Evolutionary conservation across 2,888 invertebrate species (phyloP).

Genomic region (Beris morrisii): DNA sequence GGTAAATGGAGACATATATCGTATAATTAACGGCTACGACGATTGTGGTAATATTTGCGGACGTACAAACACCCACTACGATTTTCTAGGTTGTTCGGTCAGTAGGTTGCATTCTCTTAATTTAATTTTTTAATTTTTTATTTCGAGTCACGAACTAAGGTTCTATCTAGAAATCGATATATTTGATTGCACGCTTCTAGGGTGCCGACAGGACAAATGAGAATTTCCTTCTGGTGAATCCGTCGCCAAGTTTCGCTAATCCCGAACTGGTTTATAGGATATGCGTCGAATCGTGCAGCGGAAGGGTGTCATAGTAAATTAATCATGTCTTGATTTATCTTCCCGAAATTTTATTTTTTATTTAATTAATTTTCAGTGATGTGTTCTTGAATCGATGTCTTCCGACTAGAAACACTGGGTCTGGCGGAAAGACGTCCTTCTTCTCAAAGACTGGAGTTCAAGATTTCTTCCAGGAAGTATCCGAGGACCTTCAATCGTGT

Average conservation of each 20-base stretch:
- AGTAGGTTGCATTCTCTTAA: constrained; percentile 50
- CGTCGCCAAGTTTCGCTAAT: constrained; percentile 12
- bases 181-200: constrained; percentile 38
- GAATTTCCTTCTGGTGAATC: constrained; percentile 49
- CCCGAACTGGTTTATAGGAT: constrained; percentile 42
- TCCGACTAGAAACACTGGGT: constrained; percentile 53
- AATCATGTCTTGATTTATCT: constrained; percentile 9
- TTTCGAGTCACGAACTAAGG: constrained; percentile 1
- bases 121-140: neutral
- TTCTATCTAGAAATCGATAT: constrained; percentile 42
- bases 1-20: constrained; percentile 60
- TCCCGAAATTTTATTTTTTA: constrained; percentile 29
- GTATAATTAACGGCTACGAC: constrained; percentile 66
- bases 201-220: constrained; percentile 38
- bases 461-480: constrained; percentile 62
- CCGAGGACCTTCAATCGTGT: constrained; percentile 62
- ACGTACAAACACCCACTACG: constrained; percentile 41
- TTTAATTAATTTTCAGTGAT: constrained; percentile 45
- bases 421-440: constrained; percentile 50
- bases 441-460: constrained; percentile 59
- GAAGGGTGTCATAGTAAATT: constrained; percentile 48
- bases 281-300: constrained; percentile 50
- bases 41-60: constrained; percentile 69
- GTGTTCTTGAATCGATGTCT: constrained; percentile 61
- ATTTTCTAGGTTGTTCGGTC: constrained; percentile 48